phyloP scores from a whole-genome alignment of 2,888 invertebrate genomes.

The Gandaritis pyraliata region DNA sequence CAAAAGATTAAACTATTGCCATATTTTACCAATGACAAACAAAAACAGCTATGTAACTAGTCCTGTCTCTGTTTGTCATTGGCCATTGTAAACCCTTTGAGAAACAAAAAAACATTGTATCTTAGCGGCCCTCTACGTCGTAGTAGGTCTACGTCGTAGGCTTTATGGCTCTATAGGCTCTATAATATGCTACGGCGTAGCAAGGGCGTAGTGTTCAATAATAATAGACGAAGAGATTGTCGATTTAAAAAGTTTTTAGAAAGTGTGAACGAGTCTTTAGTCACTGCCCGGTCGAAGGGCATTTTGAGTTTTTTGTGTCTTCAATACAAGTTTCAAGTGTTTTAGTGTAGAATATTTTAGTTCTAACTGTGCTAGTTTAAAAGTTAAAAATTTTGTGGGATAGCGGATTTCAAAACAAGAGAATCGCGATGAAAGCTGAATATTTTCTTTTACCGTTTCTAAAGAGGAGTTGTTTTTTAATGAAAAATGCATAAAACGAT shows the following conservation, averaged over 20 bases:
- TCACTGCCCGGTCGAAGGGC: constrained; percentile 16
- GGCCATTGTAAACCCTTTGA: too few relatives aligned
- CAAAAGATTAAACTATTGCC: too few relatives aligned
- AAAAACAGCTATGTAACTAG: too few relatives aligned
- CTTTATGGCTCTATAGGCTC: neutral
- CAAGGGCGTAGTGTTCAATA: neutral
- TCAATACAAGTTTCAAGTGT: constrained; percentile 17
- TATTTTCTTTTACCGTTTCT: too few relatives aligned
- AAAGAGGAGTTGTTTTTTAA: too few relatives aligned
- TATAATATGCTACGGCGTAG: constrained; percentile 4
- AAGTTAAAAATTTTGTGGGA: too few relatives aligned
- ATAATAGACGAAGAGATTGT: too few relatives aligned
- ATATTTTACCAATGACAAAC: too few relatives aligned
- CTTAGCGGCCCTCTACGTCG: neutral
- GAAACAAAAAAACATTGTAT: neutral
- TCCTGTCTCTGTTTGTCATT: too few relatives aligned
- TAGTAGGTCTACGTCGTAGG: neutral
- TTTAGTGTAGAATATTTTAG: constrained; percentile 1
- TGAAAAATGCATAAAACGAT: too few relatives aligned
- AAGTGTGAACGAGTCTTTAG: constrained; percentile 13
- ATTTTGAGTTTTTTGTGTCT: constrained; percentile 13
- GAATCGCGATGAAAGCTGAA: too few relatives aligned
- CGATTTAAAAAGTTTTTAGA: neutral
- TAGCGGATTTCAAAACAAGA: too few relatives aligned
- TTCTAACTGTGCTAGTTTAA: neutral